Evolutionary conservation across 2,888 invertebrate species (phyloP), one percentile per base, ranked within the genome.

Genomic region (Teinopalpus imperialis): DNA sequence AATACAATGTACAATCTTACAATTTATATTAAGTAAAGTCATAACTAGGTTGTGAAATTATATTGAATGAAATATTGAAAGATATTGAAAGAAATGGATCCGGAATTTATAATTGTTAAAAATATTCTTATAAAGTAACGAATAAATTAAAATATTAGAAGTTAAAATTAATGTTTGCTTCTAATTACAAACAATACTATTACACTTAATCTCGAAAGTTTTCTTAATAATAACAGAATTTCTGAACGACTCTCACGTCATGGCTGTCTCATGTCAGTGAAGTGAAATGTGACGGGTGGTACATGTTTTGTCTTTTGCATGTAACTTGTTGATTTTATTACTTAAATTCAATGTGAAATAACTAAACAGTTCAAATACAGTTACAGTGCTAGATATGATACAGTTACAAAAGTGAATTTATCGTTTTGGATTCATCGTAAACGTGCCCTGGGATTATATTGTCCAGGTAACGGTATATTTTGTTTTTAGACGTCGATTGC

Each of bases 381-480:
- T 7, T 23, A 12, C 18, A 9, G 21, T 46, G 29, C 35, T 23
- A 46, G 41, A 41, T 46, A 46, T 46, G 46, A 41, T 46, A 69
- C 55, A 41, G 56, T 52, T 54, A 53, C 50, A 51, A 23, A 47
- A 52, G 66, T 55, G 48, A 74, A 70, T 54, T 67, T 83, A 86
- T 63, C 58, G 58, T 53, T 57, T 52, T 57, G 61, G 60, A 64
- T 59, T 58, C 58, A 59, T 59, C 63, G 56, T 59, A 63, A 53
- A 39, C 48, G 64, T 59, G 53, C 61, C 63, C 56, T 57, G 59
- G 62, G 63, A 67, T 63, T 70, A 63, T 59, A 72, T 68, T 68
- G 64, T 66, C 69, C 76, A 87, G 87, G 86, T 87, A 87, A 87
- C 87, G 87, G 87, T 83, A 87, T 63, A 69, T 66, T 81, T 75